Evolutionary conservation across 2,113 vertebrate genomes (phyloP).

Genomic region (Microtus montanus): DNA sequence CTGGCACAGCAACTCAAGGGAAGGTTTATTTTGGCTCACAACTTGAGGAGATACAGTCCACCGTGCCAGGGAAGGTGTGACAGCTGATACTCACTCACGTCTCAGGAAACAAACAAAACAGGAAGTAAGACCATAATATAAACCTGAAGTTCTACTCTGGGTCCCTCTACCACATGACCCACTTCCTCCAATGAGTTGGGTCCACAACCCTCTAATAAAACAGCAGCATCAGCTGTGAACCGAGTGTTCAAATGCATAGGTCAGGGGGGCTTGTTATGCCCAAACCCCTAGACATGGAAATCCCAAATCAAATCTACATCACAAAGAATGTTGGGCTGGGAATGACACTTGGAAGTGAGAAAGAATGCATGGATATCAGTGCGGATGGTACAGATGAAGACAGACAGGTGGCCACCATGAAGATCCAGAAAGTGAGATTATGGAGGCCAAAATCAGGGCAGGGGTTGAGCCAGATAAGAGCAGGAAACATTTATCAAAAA

Average conservation of each 20-base stretch:
- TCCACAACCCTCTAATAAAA: background rate
- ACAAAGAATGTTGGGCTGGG: background rate
- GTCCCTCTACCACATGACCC: background rate
- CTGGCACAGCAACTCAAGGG: too few species aligned
- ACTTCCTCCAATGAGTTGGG: background rate
- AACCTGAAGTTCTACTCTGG: too few species aligned
- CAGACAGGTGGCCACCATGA: background rate
- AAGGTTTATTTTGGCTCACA: too few species aligned
- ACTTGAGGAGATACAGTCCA: too few species aligned
- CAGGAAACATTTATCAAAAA: background rate
- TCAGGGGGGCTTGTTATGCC: background rate
- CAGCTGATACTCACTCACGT: too few species aligned
- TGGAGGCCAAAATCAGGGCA: background rate
- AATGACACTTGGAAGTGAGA: background rate
- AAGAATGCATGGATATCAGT: background rate
- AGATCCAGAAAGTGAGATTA: background rate
- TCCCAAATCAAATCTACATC: background rate
- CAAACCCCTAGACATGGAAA: background rate
- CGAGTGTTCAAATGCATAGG: background rate
- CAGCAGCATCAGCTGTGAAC: background rate
- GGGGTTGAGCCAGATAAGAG: accelerated
- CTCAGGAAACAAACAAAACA: too few species aligned
- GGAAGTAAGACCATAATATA: too few species aligned
- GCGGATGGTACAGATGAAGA: background rate
- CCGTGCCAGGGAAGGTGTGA: too few species aligned